Base-by-base conservation (phyloP, 2,888 invertebrate species). In the Acanthosepion pharaonis region DNA sequence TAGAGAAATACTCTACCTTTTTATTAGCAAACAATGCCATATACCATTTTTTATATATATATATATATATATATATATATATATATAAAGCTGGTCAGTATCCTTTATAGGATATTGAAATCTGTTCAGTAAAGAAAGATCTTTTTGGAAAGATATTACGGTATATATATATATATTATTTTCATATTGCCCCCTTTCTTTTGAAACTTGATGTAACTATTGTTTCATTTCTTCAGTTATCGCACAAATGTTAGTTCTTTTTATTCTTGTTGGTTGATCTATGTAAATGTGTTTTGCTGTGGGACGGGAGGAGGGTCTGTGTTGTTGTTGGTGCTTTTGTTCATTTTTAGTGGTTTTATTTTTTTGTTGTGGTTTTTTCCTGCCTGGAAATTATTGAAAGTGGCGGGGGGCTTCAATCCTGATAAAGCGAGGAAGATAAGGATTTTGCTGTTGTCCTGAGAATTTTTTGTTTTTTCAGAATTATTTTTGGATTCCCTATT, bases 121-220 rank as follows among this genome's bases (percentile, higher is more conserved):
- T 78, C 1, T 78, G 11, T 11, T 78, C 78, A n/a, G n/a, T 78
- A n/a, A 78, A 78, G 15, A 23, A 8, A 78, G n/a, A 78, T 78
- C 78, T 78, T 78, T 78, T n/a, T 33, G n/a, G 33, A 78, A 78
- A 78, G 78, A 78, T 78, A 78, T 78, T 78, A 15, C n/a, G 18
- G 78, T 78, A 78, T 78, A 78, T 78, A 78, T 78, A n/a, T 78
- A 78, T 78, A 78, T 78, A 78, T 78, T 78, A 78, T 78, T 78
- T 78, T 78, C 78, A 78, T 78, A 78, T 78, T n/a, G n/a, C 78
- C 78, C 78, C 28, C 1, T n/a, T n/a, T 33, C n/a, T 33, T 78
- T 78, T 33, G 2, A n/a, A 78, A 78, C 78, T 78, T 78, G n/a
- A 78, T 78, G 78, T 78, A 78, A 78, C n/a, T 78, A 78, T 78